Evolutionary conservation across 2,113 vertebrate species (phyloP).

Genomic region (Cygnus atratus): DNA sequence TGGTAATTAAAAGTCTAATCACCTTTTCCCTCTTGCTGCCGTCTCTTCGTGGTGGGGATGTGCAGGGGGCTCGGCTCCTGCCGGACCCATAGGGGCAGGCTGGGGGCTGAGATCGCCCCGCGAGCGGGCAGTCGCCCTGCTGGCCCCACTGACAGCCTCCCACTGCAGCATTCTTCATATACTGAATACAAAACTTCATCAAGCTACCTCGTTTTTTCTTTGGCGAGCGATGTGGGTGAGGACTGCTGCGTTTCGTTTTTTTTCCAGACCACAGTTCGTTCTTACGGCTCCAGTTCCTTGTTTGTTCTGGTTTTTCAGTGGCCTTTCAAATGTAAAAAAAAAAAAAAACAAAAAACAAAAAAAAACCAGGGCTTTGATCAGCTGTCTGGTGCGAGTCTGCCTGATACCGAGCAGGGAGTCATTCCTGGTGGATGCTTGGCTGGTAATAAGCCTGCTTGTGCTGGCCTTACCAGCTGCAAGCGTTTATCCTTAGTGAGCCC

Average conservation of each 20-base stretch:
- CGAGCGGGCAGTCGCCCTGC: too few species aligned
- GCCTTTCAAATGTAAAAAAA: neutral
- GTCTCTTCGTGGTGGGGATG: neutral
- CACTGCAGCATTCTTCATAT: neutral
- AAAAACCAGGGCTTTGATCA: neutral
- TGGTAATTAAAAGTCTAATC: constrained; percentile 20
- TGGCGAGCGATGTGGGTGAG: neutral
- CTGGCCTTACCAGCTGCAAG: neutral
- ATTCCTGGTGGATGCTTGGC: neutral
- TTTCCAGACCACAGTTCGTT: neutral
- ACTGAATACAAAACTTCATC: neutral
- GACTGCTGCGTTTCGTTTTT: neutral
- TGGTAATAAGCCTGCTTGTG: neutral
- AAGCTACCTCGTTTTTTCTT: neutral
- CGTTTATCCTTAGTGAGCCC: neutral
- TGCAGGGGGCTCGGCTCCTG: neutral
- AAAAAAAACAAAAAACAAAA: neutral
- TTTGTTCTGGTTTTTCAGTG: neutral
- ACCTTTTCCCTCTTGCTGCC: neutral
- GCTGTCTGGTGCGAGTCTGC: neutral
- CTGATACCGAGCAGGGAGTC: neutral
- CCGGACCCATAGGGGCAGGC: neutral
- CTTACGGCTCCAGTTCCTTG: neutral
- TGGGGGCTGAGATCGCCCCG: accelerated
- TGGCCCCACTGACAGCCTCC: neutral